Base-by-base conservation (phyloP, 2,888 invertebrate genomes). In the Mythimna lalbum region DNA sequence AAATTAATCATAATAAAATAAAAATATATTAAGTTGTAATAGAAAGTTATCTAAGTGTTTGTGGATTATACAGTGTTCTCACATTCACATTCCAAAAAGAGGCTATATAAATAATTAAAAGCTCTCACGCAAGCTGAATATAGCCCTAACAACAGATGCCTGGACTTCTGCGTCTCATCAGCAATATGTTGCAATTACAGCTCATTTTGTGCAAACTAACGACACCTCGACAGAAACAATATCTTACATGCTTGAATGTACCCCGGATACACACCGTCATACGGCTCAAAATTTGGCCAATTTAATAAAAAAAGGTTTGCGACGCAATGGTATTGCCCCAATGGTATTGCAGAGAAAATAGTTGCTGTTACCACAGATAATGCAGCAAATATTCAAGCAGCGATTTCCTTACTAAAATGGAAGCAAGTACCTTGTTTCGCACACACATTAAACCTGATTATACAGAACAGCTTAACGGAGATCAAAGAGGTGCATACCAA, bases 141-240 rank as follows among this genome's bases (percentile, higher is more conserved):
- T 31, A 31, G 62, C 62, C 4, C 33, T 62, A 10, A 62, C 62
- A 33, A 50, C 62, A 21, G 62, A 50, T 62, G 62, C 62, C 50
- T 62, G 33, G 50, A 62, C 52, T 4, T 63, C 52, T 63, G 63
- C 52, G 36, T 19, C 63, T 14, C 19, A 63, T 9, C 63, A 52
- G 0, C 53, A 63, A 19, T 53, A 63, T 52, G 52, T 63, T 36
- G 52, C 52, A 7, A 2, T 52, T 36, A 52, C 63, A 7, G 36
- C 63, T n/a, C 63, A 39, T 53, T 63, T 63, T 63, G 4, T 39
- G 3, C 36, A 63, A 14, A 55, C 27, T 55, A 9, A 36, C 36
- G 27, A 27, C 0, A 63, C 36, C 53, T 52, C 52, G 19, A 19
- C 63, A 19, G 23, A 36, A 39, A 36, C 10, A 36, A 36, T 1